A percentile compares a stretch with the other conserved stretches of the same genome.
These are phyloP conservation scores for Alectura lathami DNA, from an alignment of 2,113 vertebrate genomes.

Conservation along the genomic window DNA sequence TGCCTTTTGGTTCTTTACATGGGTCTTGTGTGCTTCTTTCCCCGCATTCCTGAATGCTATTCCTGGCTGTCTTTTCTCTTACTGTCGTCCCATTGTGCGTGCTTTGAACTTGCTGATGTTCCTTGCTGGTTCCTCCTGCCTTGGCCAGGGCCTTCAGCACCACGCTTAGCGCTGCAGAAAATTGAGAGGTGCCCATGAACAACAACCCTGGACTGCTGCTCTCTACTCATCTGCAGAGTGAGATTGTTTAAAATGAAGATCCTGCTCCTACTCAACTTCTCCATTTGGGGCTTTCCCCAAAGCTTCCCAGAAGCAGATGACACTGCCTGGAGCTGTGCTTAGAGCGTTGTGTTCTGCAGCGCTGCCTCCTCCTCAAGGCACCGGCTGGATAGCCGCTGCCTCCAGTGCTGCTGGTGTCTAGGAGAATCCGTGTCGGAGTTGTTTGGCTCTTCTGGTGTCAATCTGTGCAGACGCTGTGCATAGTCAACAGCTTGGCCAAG, in stretches of 20 bases:
- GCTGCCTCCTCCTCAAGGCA: rapidly evolving
- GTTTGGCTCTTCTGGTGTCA: background rate
- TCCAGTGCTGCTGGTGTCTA: background rate
- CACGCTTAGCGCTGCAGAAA: background rate
- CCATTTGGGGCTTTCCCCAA: slow-evolving; percentile 53
- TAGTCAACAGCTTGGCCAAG: background rate
- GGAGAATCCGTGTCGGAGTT: background rate
- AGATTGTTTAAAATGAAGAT: slow-evolving; percentile 43
- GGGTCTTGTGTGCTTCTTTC: background rate
- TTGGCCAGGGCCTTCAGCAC: background rate
- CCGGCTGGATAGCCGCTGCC: background rate
- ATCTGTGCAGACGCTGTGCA: background rate
- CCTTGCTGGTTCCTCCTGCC: background rate
- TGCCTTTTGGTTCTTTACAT: background rate
- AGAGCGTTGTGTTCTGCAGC: background rate
- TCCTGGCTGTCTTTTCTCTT: background rate
- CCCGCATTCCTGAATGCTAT: background rate
- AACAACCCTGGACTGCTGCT: background rate
- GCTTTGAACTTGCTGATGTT: background rate
- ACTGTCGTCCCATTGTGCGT: background rate
- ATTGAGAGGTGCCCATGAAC: background rate
- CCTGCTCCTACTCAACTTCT: slow-evolving; percentile 57
- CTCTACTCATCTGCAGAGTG: slow-evolving; percentile 40
- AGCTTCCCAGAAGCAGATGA: slow-evolving; percentile 60
- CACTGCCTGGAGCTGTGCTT: background rate